Base-by-base conservation (phyloP, 2,797 vertebrate genomes). In the Ficedula albicollis region DNA sequence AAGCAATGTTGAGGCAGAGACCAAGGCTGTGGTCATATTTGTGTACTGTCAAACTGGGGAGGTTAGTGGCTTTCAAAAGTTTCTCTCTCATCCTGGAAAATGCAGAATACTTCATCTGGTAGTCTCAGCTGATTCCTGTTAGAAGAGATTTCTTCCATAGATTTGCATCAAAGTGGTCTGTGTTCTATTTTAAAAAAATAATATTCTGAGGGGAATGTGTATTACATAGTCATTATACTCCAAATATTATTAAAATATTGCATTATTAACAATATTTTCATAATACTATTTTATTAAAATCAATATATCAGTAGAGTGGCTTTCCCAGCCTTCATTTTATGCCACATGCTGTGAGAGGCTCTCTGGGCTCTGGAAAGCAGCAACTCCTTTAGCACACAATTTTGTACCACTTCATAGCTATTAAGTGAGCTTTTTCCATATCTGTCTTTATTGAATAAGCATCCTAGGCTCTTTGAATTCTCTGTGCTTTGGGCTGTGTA, bases 211-310 rank as follows among this genome's bases (percentile, higher is more conserved):
- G 30, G 41, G 21, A 79, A 55, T 64, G n/a, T 39, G 25, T 72
- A 20, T 84, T 89, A 83, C 75, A 58, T 32, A 82, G 70, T 36
- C 49, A 67, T 94, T 90, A 30, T 41, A 56, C 10, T 58, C 43
- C 66, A 80, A 52, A 27, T 90, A 29, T 84, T 95, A 91, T 73
- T 87, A 95, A 77, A 58, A 46, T 94, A 83, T 38, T 95, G 55
- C n/a, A 87, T 93, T 96, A 93, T 91, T 94, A 95, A 94, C 49
- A 94, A 25, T 91, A 83, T 84, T 81, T 78, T 81, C 17, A 46
- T 90, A 75, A 67, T 76, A 15, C 11, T 62, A 14, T 76, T 67
- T 94, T 95, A 97, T 96, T 97, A 93, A 97, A 96, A 93, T 90
- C 90, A 84, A 51, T 95, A 94, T 86, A 97, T 97, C 95, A 95